phyloP scores from a whole-genome alignment of 1,140 invertebrate genomes.

The Zaprionus tsacasi region DNA sequence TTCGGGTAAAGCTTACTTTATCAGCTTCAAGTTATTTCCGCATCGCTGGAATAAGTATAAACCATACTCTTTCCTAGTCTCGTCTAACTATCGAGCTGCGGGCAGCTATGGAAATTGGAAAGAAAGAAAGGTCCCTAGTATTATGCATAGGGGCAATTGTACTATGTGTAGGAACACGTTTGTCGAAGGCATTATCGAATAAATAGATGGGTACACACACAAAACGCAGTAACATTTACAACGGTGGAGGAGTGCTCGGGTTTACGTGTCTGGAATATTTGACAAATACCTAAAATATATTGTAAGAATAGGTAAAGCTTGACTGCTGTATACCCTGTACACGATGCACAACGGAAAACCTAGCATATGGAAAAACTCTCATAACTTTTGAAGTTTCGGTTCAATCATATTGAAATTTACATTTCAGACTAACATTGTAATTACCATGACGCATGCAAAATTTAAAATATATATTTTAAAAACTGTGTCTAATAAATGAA shows the following conservation, averaged over 20 bases:
- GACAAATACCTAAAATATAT: not conserved
- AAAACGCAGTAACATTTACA: slow-evolving; percentile 45
- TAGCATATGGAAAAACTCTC: not conserved
- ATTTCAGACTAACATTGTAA: not conserved
- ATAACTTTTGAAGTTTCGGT: not conserved
- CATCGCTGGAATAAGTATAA: slow-evolving; percentile 18
- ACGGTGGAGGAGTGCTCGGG: slow-evolving; percentile 43
- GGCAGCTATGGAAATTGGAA: slow-evolving; percentile 25
- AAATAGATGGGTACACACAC: slow-evolving; percentile 25
- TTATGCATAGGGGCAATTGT: slow-evolving; percentile 54
- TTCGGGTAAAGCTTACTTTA: slow-evolving; percentile 20
- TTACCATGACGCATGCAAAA: not conserved
- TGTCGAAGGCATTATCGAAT: slow-evolving; percentile 19
- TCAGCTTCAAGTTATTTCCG: slow-evolving; percentile 46
- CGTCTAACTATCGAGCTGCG: slow-evolving; percentile 45
- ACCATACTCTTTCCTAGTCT: not conserved
- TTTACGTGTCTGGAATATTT: slow-evolving; percentile 65
- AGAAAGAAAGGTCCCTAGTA: slow-evolving; percentile 19
- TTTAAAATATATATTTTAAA: not conserved
- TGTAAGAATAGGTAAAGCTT: no score
- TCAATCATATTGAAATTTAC: not conserved
- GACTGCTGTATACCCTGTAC: not conserved
- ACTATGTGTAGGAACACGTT: slow-evolving; percentile 5
- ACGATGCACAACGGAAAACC: not conserved
- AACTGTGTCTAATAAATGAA: not conserved